These are phyloP conservation scores for Camelus bactrianus DNA, from an alignment of 2,113 vertebrate species.

Conservation along the genomic window DNA sequence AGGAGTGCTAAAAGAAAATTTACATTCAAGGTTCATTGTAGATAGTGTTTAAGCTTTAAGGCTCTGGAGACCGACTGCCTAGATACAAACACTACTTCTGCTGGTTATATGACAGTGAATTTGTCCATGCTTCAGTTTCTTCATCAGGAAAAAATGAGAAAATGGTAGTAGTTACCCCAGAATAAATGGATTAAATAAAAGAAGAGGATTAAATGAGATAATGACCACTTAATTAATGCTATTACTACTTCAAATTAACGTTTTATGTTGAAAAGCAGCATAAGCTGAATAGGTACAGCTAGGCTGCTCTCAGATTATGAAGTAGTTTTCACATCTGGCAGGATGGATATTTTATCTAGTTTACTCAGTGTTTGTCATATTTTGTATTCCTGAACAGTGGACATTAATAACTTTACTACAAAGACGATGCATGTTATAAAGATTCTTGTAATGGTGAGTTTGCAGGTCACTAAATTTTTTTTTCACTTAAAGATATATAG, in stretches of 20 bases:
- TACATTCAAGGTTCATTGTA: neutral
- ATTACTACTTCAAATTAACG: neutral
- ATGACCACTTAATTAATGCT: neutral
- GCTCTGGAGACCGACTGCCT: neutral
- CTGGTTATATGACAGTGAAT: neutral
- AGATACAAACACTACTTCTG: neutral
- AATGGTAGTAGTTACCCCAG: neutral
- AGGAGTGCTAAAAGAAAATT: neutral
- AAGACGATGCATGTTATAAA: neutral
- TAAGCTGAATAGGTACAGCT: neutral
- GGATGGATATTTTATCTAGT: neutral
- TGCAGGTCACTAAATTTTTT: neutral
- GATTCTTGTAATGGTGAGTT: neutral
- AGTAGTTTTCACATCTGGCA: neutral
- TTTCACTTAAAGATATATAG: neutral
- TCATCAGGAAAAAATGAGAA: neutral
- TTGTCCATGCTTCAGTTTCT: neutral
- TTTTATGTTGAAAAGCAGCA: neutral
- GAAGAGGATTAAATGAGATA: neutral
- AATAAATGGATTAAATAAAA: neutral
- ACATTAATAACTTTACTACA: neutral
- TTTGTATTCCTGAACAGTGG: neutral
- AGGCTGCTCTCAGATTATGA: neutral
- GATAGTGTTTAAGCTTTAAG: neutral
- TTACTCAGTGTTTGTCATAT: neutral